Conservation (phyloP, 2,113 vertebrate species). For the Sylvietta virens region DNA sequence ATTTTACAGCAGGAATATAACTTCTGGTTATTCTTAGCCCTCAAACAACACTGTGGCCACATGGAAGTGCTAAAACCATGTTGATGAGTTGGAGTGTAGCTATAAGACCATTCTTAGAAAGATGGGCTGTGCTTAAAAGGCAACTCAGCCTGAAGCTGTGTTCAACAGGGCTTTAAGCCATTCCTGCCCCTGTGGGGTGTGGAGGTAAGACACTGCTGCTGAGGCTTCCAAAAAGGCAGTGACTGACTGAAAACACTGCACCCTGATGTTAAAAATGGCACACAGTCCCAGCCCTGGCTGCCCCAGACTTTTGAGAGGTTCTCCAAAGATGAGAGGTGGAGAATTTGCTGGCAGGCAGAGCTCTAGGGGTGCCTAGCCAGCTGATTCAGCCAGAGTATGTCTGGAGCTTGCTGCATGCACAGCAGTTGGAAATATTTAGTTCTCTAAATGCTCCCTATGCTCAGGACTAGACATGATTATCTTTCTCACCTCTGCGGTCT, state of each 20-base stretch:
- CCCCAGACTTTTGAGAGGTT: background rate
- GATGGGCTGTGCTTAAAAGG: background rate
- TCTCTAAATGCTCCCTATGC: background rate
- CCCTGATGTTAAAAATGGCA: background rate
- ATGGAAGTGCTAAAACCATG: background rate
- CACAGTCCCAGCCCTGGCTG: background rate
- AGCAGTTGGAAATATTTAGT: constrained; percentile 27
- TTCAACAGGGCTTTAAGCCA: background rate
- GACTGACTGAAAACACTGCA: background rate
- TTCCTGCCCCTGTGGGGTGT: background rate
- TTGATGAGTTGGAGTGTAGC: background rate
- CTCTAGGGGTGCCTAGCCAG: background rate
- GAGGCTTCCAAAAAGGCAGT: background rate
- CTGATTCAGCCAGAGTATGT: background rate
- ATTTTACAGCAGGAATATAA: background rate
- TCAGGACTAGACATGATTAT: constrained; percentile 1
- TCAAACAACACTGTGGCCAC: background rate
- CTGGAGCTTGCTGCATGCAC: background rate
- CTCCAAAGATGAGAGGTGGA: background rate
- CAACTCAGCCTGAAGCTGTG: background rate
- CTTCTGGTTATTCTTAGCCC: background rate
- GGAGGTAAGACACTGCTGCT: background rate
- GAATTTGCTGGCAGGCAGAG: background rate
- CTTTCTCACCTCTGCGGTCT: constrained; percentile 12
- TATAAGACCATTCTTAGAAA: background rate